Conservation (phyloP, 2,113 vertebrate species). For the Riparia riparia region DNA sequence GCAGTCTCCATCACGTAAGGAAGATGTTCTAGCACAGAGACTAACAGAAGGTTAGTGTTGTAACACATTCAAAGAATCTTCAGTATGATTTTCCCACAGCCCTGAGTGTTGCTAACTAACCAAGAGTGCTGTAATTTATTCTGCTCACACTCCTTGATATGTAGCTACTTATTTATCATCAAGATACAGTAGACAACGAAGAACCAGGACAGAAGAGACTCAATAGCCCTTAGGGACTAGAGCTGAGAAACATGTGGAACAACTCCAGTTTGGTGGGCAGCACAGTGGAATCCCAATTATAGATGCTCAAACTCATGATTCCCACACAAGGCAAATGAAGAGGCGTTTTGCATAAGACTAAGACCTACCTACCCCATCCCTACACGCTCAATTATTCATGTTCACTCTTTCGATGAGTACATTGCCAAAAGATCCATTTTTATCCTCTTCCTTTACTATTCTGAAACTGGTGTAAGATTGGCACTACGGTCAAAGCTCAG, state of each 20-base stretch:
- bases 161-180: background rate
- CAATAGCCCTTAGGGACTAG: background rate
- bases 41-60: background rate
- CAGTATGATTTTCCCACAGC: background rate
- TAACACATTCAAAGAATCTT: background rate
- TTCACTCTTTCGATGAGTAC: background rate
- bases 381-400: background rate
- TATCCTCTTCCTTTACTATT: background rate
- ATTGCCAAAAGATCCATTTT: background rate
- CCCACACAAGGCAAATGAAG: background rate
- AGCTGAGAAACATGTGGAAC: background rate
- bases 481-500: background rate
- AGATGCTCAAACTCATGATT: background rate
- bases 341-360: background rate
- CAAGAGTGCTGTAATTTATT: background rate
- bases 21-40: background rate
- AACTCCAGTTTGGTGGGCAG: background rate
- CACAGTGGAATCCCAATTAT: background rate
- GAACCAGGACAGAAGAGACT: background rate
- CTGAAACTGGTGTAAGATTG: background rate
- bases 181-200: background rate
- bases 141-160: background rate
- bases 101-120: background rate
- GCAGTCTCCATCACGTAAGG: rapidly evolving
- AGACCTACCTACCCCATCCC: background rate